Percentiles rank a stretch among this genome's conserved stretches.
phyloP scores from a whole-genome alignment of 2,888 invertebrate species.

The Operophtera brumata region DNA sequence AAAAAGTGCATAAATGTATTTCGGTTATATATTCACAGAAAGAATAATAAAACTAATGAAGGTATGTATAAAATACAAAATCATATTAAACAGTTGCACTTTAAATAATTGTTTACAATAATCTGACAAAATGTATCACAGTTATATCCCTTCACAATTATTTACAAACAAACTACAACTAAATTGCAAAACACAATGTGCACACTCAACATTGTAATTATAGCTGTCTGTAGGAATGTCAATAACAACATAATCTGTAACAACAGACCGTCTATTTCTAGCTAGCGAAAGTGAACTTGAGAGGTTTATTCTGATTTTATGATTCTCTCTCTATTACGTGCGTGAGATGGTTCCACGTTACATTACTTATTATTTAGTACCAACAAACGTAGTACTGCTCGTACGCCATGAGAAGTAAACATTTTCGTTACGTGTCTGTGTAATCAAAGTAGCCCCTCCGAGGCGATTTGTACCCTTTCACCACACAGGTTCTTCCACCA shows the following conservation, averaged over 20 bases:
- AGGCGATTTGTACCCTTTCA: too few relatives aligned
- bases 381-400: constrained; percentile 13
- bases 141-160: background rate
- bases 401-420: too few relatives aligned
- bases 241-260: constrained; percentile 27
- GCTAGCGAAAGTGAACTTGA: constrained; percentile 30
- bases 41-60: too few relatives aligned
- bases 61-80: too few relatives aligned
- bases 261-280: constrained; percentile 29
- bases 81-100: too few relatives aligned
- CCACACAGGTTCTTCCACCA: too few relatives aligned
- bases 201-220: background rate
- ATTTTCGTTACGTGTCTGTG: too few relatives aligned
- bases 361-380: constrained; percentile 12
- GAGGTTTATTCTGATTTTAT: constrained; percentile 32
- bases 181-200: constrained; percentile 20
- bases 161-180: constrained; percentile 16
- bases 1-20: too few relatives aligned
- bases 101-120: too few relatives aligned
- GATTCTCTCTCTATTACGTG: constrained; percentile 22
- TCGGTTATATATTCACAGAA: too few relatives aligned
- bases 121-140: background rate
- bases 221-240: constrained; percentile 22
- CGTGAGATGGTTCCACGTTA: constrained; percentile 17
- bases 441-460: too few relatives aligned